phyloP scores from a whole-genome alignment of 23 tunicate species.

The Pegea sp. region DNA sequence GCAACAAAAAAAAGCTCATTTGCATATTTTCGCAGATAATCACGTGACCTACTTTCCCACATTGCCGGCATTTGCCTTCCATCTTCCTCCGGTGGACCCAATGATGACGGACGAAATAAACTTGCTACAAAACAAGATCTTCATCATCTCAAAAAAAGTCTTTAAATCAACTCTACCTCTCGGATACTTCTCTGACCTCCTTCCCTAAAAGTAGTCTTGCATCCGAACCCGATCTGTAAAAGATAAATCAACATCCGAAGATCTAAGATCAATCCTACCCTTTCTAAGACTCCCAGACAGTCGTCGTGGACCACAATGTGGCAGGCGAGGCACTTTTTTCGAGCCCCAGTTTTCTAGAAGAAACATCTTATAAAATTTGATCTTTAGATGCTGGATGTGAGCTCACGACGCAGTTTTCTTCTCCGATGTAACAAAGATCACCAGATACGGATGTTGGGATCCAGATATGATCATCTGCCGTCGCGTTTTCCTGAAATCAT shows the following conservation, averaged over 20 bases:
- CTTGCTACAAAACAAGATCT: too few relatives aligned
- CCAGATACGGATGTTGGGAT: constrained; percentile 57
- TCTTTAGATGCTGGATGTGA: too few relatives aligned
- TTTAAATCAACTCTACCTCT: constrained; percentile 25
- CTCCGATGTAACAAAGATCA: constrained; percentile 84
- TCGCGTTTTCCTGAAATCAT: constrained; percentile 39
- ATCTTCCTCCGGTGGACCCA: constrained; percentile 89
- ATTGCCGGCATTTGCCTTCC: constrained; percentile 85
- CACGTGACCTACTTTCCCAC: constrained; percentile 83
- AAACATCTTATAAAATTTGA: neutral
- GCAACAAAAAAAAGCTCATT: too few relatives aligned
- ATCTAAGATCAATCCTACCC: constrained; percentile 12
- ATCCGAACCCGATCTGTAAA: constrained; percentile 65
- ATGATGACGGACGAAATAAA: too few relatives aligned
- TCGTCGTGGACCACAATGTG: constrained; percentile 79
- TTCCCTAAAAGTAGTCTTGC: constrained; percentile 67
- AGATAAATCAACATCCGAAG: neutral
- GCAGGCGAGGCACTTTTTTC: constrained; percentile 74
- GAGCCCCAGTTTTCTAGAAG: constrained; percentile 70
- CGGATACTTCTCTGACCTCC: constrained; percentile 34
- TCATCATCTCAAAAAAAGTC: neutral
- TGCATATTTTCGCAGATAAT: too few relatives aligned
- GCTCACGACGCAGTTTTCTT: constrained; percentile 39
- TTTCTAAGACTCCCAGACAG: constrained; percentile 23
- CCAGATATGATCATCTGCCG: constrained; percentile 67